Conservation (phyloP, 2,888 invertebrate species). For the Melanargia galathea region DNA sequence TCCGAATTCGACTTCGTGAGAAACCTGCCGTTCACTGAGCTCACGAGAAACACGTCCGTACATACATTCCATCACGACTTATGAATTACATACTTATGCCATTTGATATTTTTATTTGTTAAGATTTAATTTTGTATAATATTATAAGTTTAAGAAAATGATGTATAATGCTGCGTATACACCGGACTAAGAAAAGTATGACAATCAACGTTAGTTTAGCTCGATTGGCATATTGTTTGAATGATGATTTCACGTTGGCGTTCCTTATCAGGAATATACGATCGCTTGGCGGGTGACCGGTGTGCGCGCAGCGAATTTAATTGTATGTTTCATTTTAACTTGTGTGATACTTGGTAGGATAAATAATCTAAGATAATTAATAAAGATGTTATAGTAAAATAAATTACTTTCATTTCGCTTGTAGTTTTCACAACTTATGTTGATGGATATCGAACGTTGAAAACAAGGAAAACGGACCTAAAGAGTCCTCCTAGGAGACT, state of each 20-base stretch:
- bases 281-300: no score
- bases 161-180: not conserved
- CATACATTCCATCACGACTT: not conserved
- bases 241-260: no score
- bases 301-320: not conserved
- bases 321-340: not conserved
- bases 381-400: not conserved
- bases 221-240: no score
- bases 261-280: no score
- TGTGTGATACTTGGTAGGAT: conserved; percentile 14
- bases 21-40: not conserved
- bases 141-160: not conserved
- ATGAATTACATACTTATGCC: conserved; percentile 5
- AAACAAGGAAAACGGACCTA: no score
- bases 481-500: no score
- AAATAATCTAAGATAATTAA: conserved; percentile 3
- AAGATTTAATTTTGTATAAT: conserved; percentile 3
- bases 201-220: not conserved
- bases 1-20: no score
- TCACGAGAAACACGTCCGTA: not conserved
- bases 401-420: not conserved
- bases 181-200: not conserved
- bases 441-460: no score
- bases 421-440: no score
- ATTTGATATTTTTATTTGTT: not conserved